Conservation (phyloP, 2,888 invertebrate species). For the Eristalinus aeneus region DNA sequence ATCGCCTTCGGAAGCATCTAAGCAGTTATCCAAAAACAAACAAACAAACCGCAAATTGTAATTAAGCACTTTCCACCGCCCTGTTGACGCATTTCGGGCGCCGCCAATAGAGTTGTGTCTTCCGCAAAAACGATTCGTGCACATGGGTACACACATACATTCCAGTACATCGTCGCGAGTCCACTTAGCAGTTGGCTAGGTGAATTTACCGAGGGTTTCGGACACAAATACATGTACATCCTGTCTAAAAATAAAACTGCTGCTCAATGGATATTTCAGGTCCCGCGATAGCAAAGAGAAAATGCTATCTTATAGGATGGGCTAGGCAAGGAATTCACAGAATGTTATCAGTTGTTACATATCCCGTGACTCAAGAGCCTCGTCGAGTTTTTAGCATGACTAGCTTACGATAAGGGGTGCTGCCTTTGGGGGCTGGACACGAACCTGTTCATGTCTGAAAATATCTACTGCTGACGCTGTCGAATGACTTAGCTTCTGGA, state of each 20-base stretch:
- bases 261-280: background rate
- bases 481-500: background rate
- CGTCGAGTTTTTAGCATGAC: background rate
- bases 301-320: background rate
- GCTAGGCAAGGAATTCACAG: background rate
- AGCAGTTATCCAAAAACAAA: background rate
- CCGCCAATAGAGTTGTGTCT: constrained; percentile 1
- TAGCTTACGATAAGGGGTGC: background rate
- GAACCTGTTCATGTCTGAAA: background rate
- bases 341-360: background rate
- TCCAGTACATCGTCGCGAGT: background rate
- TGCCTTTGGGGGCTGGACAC: background rate
- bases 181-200: background rate
- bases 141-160: background rate
- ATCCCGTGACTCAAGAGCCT: background rate
- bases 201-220: background rate
- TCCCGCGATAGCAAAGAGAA: background rate
- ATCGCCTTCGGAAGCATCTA: background rate
- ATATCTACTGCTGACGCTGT: background rate
- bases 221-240: background rate
- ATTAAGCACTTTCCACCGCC: background rate
- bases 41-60: constrained; percentile 1
- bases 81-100: constrained; percentile 16
- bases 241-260: background rate
- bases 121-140: background rate